Percentiles rank a stretch among this genome's conserved stretches.
Conservation (phyloP, 2,888 invertebrate genomes). For the Volucella inflata region DNA sequence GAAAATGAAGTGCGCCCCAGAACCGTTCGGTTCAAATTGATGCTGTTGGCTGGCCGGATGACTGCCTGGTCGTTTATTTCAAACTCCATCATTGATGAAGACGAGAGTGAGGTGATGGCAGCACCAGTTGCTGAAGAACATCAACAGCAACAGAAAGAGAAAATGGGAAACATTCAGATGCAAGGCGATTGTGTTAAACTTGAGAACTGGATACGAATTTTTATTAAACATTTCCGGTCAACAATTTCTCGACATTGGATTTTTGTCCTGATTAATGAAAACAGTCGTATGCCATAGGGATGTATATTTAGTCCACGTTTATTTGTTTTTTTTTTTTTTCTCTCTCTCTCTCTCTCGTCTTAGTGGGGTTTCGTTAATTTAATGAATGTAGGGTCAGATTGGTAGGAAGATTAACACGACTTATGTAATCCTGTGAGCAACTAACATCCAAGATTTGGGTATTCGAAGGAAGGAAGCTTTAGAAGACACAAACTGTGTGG, state of each 20-base stretch:
- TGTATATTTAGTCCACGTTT: conserved; percentile 14
- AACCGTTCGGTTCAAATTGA: conserved; percentile 36
- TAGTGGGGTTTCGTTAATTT: background rate
- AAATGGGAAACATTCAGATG: conserved; percentile 51
- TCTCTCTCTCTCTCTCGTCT: background rate
- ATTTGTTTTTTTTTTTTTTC: conserved; percentile 4
- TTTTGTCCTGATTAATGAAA: conserved; percentile 58
- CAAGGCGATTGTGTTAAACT: conserved; percentile 61
- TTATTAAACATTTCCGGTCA: conserved; percentile 77
- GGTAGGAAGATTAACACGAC: no score
- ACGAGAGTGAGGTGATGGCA: conserved; percentile 1
- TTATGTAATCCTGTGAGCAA: no score
- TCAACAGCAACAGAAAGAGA: conserved; percentile 11
- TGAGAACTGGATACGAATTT: conserved; percentile 73
- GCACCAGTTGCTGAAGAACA: background rate
- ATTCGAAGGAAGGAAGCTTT: no score
- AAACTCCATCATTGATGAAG: conserved; percentile 34
- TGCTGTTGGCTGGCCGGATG: conserved; percentile 25
- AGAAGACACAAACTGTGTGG: no score
- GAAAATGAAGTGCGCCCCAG: conserved; percentile 50
- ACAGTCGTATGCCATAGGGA: conserved; percentile 42
- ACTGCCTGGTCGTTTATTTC: conserved; percentile 43
- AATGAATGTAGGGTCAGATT: no score
- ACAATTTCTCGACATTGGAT: conserved; percentile 68
- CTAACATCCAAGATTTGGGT: no score